Base-by-base conservation (phyloP, 2,113 vertebrate genomes). In the Empidonax traillii region DNA sequence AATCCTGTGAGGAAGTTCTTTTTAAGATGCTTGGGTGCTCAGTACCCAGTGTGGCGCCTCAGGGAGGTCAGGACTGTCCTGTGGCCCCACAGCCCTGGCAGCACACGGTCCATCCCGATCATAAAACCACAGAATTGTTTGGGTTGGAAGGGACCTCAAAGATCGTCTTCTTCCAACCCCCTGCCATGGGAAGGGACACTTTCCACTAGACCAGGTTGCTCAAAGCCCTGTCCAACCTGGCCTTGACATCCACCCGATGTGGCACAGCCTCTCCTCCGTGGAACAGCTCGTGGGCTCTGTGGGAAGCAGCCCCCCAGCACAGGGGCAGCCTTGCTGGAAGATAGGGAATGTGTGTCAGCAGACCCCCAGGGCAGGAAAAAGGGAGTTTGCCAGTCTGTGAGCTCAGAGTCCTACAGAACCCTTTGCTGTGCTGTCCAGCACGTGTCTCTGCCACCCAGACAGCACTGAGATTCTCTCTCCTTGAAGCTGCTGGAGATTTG, bases 31-130 rank as follows among this genome's bases (percentile, higher is more conserved):
- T 72, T 44, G 78, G 23, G 44, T 14, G 24, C 24, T 56, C 7
- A 0, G 0, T 12, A 28, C 2, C 0, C n/a, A 27, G 33, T 4
- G 3, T 35, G n/a, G 47, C 39, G 23, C 71, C 2, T 1, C 47
- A 22, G 73, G 28, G 46, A n/a, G 14, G 17, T 49, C 41, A 35
- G 4, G 39, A 3, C 41, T 63, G 49, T 47, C 67, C 59, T 18
- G 5, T 4, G 2, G 37, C 37, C 43, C 63, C 2, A 1, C 21
- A 19, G 37, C 56, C 35, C 44, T 24, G 6, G 16, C 1, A 2
- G 21, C 28, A 14, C 56, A 31, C 3, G 35, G 55, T 13, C 25
- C 55, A 4, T 49, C 30, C 14, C n/a, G 43, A 22, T 56, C 35
- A 13, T 10, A 33, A 27, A 67, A 35, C 27, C 41, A 55, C 47